Percentiles rank a stretch among this genome's conserved stretches.
Conservation (phyloP, 2,888 invertebrate species). For the Himalopsyche kuldschensis region DNA sequence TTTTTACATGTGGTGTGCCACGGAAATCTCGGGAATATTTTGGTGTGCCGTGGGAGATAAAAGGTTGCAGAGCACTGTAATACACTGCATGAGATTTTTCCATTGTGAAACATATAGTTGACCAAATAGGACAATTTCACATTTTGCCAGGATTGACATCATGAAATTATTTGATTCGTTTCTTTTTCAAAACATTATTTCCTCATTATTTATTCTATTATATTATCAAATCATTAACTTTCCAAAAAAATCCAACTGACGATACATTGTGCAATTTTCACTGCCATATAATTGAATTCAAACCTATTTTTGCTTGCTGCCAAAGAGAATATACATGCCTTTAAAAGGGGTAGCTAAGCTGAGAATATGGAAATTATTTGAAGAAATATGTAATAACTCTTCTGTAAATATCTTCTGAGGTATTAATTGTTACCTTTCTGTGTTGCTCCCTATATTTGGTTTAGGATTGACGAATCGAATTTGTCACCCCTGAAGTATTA, state of each 20-base stretch:
- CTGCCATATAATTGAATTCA: neutral
- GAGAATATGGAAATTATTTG: neutral
- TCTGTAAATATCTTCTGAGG: neutral
- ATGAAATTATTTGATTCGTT: no score
- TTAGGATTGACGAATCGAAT: neutral
- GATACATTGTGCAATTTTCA: neutral
- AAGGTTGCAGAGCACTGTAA: no score
- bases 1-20: no score
- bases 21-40: no score
- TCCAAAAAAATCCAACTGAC: neutral
- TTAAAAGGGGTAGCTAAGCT: neutral
- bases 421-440: neutral
- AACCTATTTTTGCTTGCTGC: neutral
- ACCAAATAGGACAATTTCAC: no score
- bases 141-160: no score
- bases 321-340: neutral
- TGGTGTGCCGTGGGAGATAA: no score
- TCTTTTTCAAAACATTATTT: no score
- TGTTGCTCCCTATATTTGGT: neutral
- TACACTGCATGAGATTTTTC: no score
- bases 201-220: no score
- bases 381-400: neutral
- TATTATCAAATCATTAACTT: neutral
- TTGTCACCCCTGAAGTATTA: neutral
- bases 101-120: no score